These are phyloP conservation scores for Oryctolagus cuniculus DNA, from an alignment of 2,113 vertebrate species.

Conservation along the genomic window mOryCun1.1 NC_091444.1:53718001-53718500, in stretches of 20 bases:
- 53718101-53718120: background rate
- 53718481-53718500: slow-evolving; percentile 81
- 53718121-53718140: background rate
- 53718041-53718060: background rate
- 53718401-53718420: slow-evolving; percentile 94
- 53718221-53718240: background rate
- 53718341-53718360: too few relatives aligned
- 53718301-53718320: accelerated
- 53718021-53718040: background rate
- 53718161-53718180: background rate
- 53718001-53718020: too few relatives aligned
- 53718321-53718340: background rate
- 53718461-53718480: slow-evolving; percentile 88
- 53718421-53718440: slow-evolving; percentile 93
- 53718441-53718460: slow-evolving; percentile 91
- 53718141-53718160: background rate
- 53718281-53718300: background rate
- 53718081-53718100: background rate
- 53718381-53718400: accelerated
- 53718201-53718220: background rate
- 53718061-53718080: background rate
- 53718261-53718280: background rate
- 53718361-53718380: background rate
- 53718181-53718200: background rate
- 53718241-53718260: background rate